Base-by-base conservation (phyloP, 2,888 invertebrate species). In the Temnothorax rugatulus region DNA sequence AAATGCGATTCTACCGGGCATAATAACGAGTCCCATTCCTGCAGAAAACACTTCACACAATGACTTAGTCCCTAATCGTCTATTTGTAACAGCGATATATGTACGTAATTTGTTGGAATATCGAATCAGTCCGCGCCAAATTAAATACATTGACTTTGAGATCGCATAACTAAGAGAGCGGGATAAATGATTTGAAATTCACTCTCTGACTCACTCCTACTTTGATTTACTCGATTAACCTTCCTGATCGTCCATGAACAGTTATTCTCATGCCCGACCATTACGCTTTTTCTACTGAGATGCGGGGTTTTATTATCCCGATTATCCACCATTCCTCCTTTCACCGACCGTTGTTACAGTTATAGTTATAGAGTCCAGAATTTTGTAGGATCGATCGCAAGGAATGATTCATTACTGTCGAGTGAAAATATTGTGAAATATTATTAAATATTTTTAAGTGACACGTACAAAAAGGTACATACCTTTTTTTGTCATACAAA, bases 241-340 rank as follows among this genome's bases (percentile, higher is more conserved):
- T 81, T 59, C 74, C 34, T 38, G 34, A 81, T 81, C 59, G 74
- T 59, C 59, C 47, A n/a, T 73, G 18, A 81, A 81, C 79, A 73
- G 79, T 81, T 81, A 81, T 47, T 77, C 77, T 57, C 29, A 57
- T 71, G n/a, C n/a, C 47, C 44, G 71, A 47, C 25, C 47, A 59
- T 79, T 79, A 79, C 38, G 59, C 59, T 79, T 79, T 73, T 79
- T 79, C 47, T n/a, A 59, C 21, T 2, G n/a, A 54, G 38, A 68
- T 21, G 34, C 47, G 47, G 29, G 25, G 15, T 79, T 79, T 79
- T 79, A 68, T 29, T 68, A 71, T 79, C 74, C 0, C 74, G 74
- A 73, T 79, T 73, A 57, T 59, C 47, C 74, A 38, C 59, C 68
- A 11, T 59, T 79, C 74, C 54, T 79, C 79, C 79, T 81, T 81